A percentile compares a stretch with the other conserved stretches of the same genome.
Conservation (phyloP, 1,140 invertebrate genomes). For the Procambarus clarkii region DNA sequence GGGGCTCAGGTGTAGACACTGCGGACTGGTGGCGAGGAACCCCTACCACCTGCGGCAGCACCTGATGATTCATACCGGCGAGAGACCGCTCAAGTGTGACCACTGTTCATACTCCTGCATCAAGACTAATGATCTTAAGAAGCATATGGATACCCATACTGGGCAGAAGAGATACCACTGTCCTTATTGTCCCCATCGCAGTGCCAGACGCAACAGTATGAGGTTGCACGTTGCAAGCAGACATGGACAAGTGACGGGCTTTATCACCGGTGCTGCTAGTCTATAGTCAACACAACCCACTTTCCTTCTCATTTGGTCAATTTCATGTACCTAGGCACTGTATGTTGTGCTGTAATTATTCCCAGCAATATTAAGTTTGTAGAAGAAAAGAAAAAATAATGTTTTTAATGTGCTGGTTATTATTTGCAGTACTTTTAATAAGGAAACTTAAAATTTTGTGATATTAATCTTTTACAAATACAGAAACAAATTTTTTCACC, state of each 20-base stretch:
- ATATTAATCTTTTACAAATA: too few species aligned
- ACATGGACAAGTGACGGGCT: constrained; percentile 32
- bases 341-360: background rate
- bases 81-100: constrained; percentile 65
- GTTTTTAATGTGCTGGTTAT: too few species aligned
- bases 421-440: too few species aligned
- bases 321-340: background rate
- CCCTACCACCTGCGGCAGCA: constrained; percentile 65
- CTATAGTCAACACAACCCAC: background rate
- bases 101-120: constrained; percentile 68
- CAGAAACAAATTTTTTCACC: too few species aligned
- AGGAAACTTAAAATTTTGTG: too few species aligned
- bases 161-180: constrained; percentile 63
- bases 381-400: background rate
- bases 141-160: constrained; percentile 62
- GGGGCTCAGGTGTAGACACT: constrained; percentile 57
- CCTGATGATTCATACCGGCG: constrained; percentile 69
- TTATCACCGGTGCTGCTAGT: constrained; percentile 8
- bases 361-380: background rate
- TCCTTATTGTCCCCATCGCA: constrained; percentile 57
- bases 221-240: constrained; percentile 55
- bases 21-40: constrained; percentile 55
- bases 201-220: constrained; percentile 58
- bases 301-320: background rate
- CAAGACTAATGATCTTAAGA: constrained; percentile 67